Conservation (phyloP, 2,113 vertebrate species). For the Atherinomorus stipes region DNA sequence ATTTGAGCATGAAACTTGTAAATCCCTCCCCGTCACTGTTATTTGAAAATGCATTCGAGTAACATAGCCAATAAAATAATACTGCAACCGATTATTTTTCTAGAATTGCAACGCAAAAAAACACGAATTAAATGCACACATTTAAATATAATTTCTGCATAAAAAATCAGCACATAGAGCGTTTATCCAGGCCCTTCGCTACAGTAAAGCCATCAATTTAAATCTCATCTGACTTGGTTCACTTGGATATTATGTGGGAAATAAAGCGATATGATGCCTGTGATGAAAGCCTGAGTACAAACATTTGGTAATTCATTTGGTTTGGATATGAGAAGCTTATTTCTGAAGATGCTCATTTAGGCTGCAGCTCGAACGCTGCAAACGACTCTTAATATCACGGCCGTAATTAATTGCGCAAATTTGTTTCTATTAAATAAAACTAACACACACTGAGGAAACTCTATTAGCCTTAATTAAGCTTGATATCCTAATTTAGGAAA, state of each 20-base stretch:
- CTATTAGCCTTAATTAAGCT: slow-evolving; percentile 99
- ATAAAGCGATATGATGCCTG: slow-evolving; percentile 36
- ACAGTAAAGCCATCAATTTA: slow-evolving; percentile 7
- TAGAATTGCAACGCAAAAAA: neutral
- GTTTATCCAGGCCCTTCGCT: neutral
- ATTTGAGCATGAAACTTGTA: slow-evolving; percentile 44
- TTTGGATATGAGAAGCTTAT: slow-evolving; percentile 72
- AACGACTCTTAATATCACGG: slow-evolving; percentile 98
- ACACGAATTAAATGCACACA: neutral
- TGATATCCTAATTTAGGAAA: slow-evolving; percentile 99
- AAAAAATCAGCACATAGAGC: neutral
- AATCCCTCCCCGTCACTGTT: slow-evolving; percentile 25
- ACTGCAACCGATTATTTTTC: neutral
- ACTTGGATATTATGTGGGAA: slow-evolving; percentile 13
- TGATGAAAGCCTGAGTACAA: slow-evolving; percentile 42
- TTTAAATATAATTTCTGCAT: neutral
- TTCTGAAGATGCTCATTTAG: slow-evolving; percentile 76
- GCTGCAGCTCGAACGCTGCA: slow-evolving; percentile 83
- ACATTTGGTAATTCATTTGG: slow-evolving; percentile 58
- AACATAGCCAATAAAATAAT: neutral
- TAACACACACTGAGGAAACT: slow-evolving; percentile 99
- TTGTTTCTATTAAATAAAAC: slow-evolving; percentile 99
- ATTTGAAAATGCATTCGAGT: slow-evolving; percentile 16
- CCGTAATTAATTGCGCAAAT: slow-evolving; percentile 99
- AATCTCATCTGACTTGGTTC: slow-evolving; percentile 33